Evolutionary conservation across 1,140 invertebrate species (phyloP), one percentile per base, ranked within the genome.

Genomic region (Aphis craccivora): DNA sequence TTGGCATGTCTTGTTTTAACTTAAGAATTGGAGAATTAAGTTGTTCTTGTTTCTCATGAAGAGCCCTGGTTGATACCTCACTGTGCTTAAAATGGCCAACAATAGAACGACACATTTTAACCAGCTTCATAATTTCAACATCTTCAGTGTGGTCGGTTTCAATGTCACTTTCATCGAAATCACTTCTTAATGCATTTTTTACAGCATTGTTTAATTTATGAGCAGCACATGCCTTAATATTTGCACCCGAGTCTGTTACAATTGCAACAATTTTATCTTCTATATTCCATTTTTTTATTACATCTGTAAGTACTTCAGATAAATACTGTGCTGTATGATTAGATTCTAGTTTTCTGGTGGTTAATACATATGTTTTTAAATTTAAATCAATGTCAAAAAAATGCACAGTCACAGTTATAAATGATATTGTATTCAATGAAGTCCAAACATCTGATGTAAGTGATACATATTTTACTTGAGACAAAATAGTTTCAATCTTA

Each of bases 151-250:
- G 53, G 14, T 43, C 18, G 1, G 23, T 87, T 0, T 87, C 40
- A 87, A 45, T 87, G 45, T 45, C 43, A 87, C 2, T 48, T 45
- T 48, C 84, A 0, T 45, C 45, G 18, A 87, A 9, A 14, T 45
- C 30, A 48, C 22, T 87, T 87, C n/a, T 87, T 48, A 87, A 87
- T 1, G 76, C 35, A 37, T 35, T 83, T 83, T 83, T 83, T 40
- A 83, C 76, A 87, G 84, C 84, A 87, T 87, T 87, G 9, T 87
- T 87, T 5, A 87, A 87, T n/a, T 87, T 87, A 45, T 87, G 84
- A 45, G 84, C 45, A 30, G 30, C 84, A 48, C 84, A 87, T 87
- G 84, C 25, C 30, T 48, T 48, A n/a, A 88, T 48, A 51, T 43
- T 84, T 43, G 23, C 40, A 84, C 40, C 37, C 25, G 83, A 84